Conservation (phyloP, 2,113 vertebrate species). For the Coturnix japonica region DNA sequence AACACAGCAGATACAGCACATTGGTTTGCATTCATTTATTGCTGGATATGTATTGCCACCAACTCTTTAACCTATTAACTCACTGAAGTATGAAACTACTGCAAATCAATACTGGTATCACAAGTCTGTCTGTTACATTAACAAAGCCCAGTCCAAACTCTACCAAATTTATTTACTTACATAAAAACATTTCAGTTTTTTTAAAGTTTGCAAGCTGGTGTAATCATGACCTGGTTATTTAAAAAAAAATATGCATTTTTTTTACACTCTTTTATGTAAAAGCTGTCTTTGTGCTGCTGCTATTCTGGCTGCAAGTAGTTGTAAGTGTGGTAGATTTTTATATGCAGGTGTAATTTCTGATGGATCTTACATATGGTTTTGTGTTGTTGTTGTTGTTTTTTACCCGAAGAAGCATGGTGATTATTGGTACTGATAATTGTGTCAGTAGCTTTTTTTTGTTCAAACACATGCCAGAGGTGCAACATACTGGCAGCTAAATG, state of each 20-base stretch:
- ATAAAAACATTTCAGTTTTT: too few relatives aligned
- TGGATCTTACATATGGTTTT: neutral
- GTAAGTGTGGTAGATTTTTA: neutral
- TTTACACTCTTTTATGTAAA: neutral
- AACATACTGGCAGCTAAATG: slow-evolving; percentile 37
- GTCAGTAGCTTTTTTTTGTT: neutral
- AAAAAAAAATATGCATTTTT: neutral
- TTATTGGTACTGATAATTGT: slow-evolving; percentile 27
- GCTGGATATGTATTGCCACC: neutral
- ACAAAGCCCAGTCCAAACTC: neutral
- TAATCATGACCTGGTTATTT: neutral
- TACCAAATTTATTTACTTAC: neutral
- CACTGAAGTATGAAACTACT: rapidly evolving
- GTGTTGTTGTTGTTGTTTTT: neutral
- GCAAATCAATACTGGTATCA: rapidly evolving
- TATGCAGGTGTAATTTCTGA: neutral
- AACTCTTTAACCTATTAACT: neutral
- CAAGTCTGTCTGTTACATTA: neutral
- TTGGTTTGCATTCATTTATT: neutral
- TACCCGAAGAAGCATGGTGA: neutral
- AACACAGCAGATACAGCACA: rapidly evolving
- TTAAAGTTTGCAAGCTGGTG: neutral
- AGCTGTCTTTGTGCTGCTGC: slow-evolving; percentile 21
- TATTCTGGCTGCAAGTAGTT: neutral
- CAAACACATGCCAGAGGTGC: neutral